Evolutionary conservation across 2,888 invertebrate genomes (phyloP), one percentile per base, ranked within the genome.

Genomic region (Eretmocerus hayati): DNA sequence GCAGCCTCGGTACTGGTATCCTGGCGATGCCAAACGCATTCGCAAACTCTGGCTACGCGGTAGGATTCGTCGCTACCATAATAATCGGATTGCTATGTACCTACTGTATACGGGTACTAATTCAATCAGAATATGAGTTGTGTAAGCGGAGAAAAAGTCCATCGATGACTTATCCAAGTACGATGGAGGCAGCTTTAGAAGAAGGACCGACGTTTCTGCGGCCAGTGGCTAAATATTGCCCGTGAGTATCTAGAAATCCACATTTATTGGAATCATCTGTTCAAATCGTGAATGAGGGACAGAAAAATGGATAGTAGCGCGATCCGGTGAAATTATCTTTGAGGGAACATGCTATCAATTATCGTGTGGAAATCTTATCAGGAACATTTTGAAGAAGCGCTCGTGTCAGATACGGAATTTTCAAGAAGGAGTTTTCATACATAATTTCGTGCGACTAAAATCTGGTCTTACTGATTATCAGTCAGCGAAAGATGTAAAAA

Each of bases 61-160:
- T 92, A 4, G 95, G 95, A 9, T 66, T 83, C 2, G 73, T 88
- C 18, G 90, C 90, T 6, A 86, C 95, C 0, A 69, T 90, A 11
- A 61, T 90, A 4, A 89, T 97, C 58, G 95, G 94, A 0, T 70
- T 87, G 20, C 79, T 96, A 30, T 93, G 93, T 73, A 88, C 92
- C 4, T 94, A 95, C 72, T 95, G 95, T 67, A 93, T 96, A 72
- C 90, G 94, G 67, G 77, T 93, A 54, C 75, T 97, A 55, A 82
- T 93, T 19, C 81, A 79, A 64, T 77, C 81, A 0, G 79, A 83
- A 66, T 84, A 83, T 43, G 74, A 72, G 47, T 58, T 75, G 6
- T 75, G 75, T 59, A 69, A 70, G 51, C 62, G 76, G 40, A 72
- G 66, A 55, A 70, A 69, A 58, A 65, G 75, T 6, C 81, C 84